A percentile compares a stretch with the other conserved stretches of the same genome.
Evolutionary conservation across 2,113 vertebrate genomes (phyloP).

Genomic region (Lycaon pictus): DNA sequence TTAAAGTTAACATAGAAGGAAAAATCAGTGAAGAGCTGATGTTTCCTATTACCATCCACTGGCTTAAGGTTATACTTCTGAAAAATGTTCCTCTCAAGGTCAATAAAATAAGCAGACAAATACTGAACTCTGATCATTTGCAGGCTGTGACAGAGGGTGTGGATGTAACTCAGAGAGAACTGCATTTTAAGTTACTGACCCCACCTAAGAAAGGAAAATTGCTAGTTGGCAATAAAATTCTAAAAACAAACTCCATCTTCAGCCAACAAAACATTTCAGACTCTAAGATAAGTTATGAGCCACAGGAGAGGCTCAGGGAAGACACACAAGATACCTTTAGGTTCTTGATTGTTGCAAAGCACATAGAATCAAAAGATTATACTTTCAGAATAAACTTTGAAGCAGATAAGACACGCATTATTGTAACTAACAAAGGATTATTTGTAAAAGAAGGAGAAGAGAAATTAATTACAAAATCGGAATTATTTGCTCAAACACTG

Average conservation of each 20-base stretch:
- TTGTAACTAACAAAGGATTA: conserved; percentile 91
- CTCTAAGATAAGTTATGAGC: conserved; percentile 89
- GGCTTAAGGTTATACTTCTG: conserved; percentile 90
- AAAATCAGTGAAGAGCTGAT: conserved; percentile 87
- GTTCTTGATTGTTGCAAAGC: conserved; percentile 91
- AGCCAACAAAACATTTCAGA: conserved; percentile 91
- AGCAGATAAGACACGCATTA: conserved; percentile 88
- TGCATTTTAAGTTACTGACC: conserved; percentile 90
- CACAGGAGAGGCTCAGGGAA: conserved; percentile 86
- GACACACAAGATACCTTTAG: conserved; percentile 90
- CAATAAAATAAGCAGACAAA: conserved; percentile 89
- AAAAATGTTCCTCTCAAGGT: conserved; percentile 89
- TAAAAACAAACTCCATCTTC: conserved; percentile 90
- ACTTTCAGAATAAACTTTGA: conserved; percentile 92
- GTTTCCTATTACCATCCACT: conserved; percentile 90
- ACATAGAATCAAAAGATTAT: conserved; percentile 90
- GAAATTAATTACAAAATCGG: conserved; percentile 90
- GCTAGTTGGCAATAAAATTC: conserved; percentile 87
- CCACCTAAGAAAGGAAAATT: conserved; percentile 91
- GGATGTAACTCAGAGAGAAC: conserved; percentile 86
- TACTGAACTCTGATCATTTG: conserved; percentile 89
- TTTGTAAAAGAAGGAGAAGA: conserved; percentile 92
- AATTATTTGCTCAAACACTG: conserved; percentile 91
- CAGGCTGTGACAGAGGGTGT: conserved; percentile 86
- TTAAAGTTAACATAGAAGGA: conserved; percentile 90